Base-by-base conservation (phyloP, 2,797 vertebrate genomes). In the Esox lucius region DNA sequence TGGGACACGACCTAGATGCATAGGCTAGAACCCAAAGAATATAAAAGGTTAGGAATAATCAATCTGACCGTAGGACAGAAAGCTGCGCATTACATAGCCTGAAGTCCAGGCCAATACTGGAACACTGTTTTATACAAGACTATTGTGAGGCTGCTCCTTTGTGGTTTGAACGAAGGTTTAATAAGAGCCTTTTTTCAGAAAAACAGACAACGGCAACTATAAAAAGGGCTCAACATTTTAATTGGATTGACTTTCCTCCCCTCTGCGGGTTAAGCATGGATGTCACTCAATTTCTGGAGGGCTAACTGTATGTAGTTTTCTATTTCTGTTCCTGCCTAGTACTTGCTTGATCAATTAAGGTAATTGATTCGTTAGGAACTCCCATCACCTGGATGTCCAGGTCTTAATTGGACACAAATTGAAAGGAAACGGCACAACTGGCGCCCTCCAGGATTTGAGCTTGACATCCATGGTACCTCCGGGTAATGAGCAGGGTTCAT, bases 81-180 rank as follows among this genome's bases (percentile, higher is more conserved):
- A 72, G 51, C 22, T 68, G 51, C 70, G 66, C 11, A 13, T 61
- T 61, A 61, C 22, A 68, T 24, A 22, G 19, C 33, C 75, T 77
- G 84, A 87, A 86, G 82, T 76, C 75, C 73, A 72, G 73, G 59
- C 78, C 72, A 80, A 84, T 66, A 4, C n/a, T 12, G 56, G 22
- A 61, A 61, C n/a, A 12, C n/a, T 13, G 9, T 24, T 24, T 24
- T 13, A 26, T 56, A 26, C 22, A 26, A 4, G 9, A 59, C 19
- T 22, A 70, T 70, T 68, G 24, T 75, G 66, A 26, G 35, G 73
- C 24, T 26, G 33, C 12, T 77, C 39, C 70, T 81, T 68, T 22
- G 35, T 46, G 42, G 42, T 46, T 39, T 39, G 35, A 39, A 39
- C 1, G 35, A 39, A 39, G 5, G 7, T 39, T 35, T 39, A 39